Evolutionary conservation across 2,888 invertebrate genomes (phyloP).

Genomic region (Ormyrus thymus): DNA sequence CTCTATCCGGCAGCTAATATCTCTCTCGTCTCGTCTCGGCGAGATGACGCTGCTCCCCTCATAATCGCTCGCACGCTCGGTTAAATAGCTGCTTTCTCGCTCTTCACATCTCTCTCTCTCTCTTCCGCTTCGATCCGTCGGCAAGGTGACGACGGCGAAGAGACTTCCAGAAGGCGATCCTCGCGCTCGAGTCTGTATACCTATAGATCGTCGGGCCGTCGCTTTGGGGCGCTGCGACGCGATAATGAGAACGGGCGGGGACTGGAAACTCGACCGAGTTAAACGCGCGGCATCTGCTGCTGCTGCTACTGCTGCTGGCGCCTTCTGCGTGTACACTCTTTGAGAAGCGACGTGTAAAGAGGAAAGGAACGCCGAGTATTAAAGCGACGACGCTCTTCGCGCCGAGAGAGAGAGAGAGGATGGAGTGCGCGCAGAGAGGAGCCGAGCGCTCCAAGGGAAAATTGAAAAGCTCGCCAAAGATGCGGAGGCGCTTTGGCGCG

Average conservation of each 20-base stretch:
- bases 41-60: background rate
- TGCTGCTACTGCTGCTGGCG: background rate
- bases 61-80: slow-evolving; percentile 39
- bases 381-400: slow-evolving; percentile 15
- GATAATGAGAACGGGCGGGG: slow-evolving; percentile 73
- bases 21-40: too few relatives aligned
- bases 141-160: slow-evolving; percentile 39
- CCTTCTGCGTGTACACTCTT: slow-evolving; percentile 47
- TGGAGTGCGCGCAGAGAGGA: background rate
- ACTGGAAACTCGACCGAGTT: slow-evolving; percentile 51
- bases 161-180: slow-evolving; percentile 28
- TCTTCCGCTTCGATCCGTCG: slow-evolving; percentile 40
- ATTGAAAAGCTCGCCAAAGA: too few relatives aligned
- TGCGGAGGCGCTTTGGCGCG: too few relatives aligned
- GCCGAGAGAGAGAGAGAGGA: background rate
- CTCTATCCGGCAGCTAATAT: too few relatives aligned
- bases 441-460: too few relatives aligned
- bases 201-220: slow-evolving; percentile 17
- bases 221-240: slow-evolving; percentile 69
- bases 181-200: background rate
- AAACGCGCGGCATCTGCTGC: slow-evolving; percentile 45
- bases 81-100: slow-evolving; percentile 28
- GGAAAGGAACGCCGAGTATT: slow-evolving; percentile 33
- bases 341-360: slow-evolving; percentile 47
- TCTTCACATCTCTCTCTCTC: slow-evolving; percentile 2